Base-by-base conservation (phyloP, 2,888 invertebrate species). In the Elysia crispata region DNA sequence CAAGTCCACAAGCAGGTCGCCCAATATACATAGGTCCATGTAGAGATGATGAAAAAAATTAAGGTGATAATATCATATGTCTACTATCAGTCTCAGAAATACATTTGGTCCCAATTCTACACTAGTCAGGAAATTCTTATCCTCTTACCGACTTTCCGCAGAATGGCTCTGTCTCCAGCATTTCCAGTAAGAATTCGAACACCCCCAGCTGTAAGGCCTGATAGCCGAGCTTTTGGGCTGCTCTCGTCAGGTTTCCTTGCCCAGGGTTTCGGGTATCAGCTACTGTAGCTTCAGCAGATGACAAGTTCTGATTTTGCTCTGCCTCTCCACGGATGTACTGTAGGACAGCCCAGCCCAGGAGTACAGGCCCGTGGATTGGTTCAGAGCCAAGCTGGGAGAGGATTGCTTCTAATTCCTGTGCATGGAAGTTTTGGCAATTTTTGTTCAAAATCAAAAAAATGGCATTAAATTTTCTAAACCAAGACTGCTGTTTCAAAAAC, bases 341-440 rank as follows among this genome's bases (percentile, higher is more conserved):
- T 18, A 92, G 83, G 3, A 91, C 86, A 13, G 91, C 86, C 92
- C 92, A 92, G 57, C 87, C 85, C 50, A 92, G 84, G 20, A 92
- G 85, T 18, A 92, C 72, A 1, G 92, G 91, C 0, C 91, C 89
- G 83, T 92, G 91, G 23, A 86, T 85, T 30, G 86, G 85, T 75
- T 90, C 89, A 1, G 80, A 83, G 0, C 87, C 87, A 30, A 88
- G 75, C 15, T 85, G 77, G 66, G 83, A 83, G 18, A 88, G 67
- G 20, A 85, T 78, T 41, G 83, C 83, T 73, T 87, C 86, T 15
- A 88, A 57, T 57, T 85, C 83, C 81, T 81, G 77, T 18, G 69
- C n/a, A 69, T 41, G 66, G 6, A 64, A 31, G 28, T 3, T 28
- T 72, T 30, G 30, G 30, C 11, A 11, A 41, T 41, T 41, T n/a